Evolutionary conservation across 2,888 invertebrate genomes (phyloP).

Genomic region (Drosophila paramelanica): DNA sequence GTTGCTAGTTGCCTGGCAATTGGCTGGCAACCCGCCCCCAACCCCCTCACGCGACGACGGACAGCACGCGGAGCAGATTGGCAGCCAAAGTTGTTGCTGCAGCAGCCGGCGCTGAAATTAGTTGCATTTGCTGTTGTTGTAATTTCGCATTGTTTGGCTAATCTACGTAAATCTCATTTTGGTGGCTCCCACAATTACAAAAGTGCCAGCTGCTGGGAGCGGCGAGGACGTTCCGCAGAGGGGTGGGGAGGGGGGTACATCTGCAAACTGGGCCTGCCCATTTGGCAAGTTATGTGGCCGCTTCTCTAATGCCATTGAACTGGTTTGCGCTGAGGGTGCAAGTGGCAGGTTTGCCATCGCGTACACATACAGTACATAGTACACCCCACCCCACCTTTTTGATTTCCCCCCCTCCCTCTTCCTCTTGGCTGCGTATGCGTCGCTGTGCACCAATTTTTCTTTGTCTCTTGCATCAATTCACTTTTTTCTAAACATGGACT

Average conservation of each 20-base stretch:
- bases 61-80: slow-evolving; percentile 50
- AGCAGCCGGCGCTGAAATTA: slow-evolving; percentile 52
- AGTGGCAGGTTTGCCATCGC: slow-evolving; percentile 66
- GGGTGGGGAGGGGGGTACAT: neutral
- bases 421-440: slow-evolving; percentile 30
- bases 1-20: slow-evolving; percentile 32
- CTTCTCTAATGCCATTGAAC: slow-evolving; percentile 77
- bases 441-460: slow-evolving; percentile 74
- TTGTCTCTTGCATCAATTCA: slow-evolving; percentile 76
- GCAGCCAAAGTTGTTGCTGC: slow-evolving; percentile 41
- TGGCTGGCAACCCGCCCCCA: slow-evolving; percentile 12
- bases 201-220: slow-evolving; percentile 19
- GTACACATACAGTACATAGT: slow-evolving; percentile 21
- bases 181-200: slow-evolving; percentile 77
- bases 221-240: neutral
- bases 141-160: slow-evolving; percentile 79
- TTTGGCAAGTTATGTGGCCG: slow-evolving; percentile 75
- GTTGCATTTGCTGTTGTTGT: slow-evolving; percentile 57
- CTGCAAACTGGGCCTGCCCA: slow-evolving; percentile 68
- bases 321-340: slow-evolving; percentile 75
- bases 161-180: slow-evolving; percentile 75
- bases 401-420: neutral
- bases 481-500: slow-evolving; percentile 70
- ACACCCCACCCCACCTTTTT: neutral
- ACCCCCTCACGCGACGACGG: slow-evolving; percentile 2